Evolutionary conservation across 2,113 vertebrate species (phyloP), one percentile per base, ranked within the genome.

Genomic region (Pseudorectes ferrugineus): DNA sequence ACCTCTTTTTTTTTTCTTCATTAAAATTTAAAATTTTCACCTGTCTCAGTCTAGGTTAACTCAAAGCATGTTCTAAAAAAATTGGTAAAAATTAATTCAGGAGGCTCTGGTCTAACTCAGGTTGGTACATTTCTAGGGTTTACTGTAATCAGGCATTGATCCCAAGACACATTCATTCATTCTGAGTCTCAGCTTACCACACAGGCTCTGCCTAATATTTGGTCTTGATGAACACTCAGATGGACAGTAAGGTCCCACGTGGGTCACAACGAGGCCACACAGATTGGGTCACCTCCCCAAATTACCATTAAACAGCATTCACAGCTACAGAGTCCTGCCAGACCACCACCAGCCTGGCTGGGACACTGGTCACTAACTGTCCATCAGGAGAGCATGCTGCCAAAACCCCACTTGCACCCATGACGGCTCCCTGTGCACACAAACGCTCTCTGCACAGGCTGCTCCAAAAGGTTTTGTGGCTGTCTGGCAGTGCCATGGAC

Each of bases 311-410:
- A 59, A 55, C 12, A 20, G 23, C 9, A 29, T 14, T 62, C 6
- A 18, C 16, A 65, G 67, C 25, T 54, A 48, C 66, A 35, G 48
- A 18, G 29, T 19, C 49, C 10, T 43, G 58, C 48, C 63, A 58
- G 46, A 71, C 7, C 33, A 23, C 17, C 21, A 12, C 7, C 54
- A 48, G 36, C 40, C 72, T 2, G 15, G 25, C 29, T 11, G 31
- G 61, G 24, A 54, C 9, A 2, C 12, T 19, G 6, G 46, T 13
- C 40, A 4, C 51, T 22, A 9, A 42, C 9, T 55, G 67, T n/a
- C n/a, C 33, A 29, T 5, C 4, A 1, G 46, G 48, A 54, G 21
- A 1, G 8, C 3, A 17, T 0, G 0, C 24, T 33, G 29, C 40
- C 20, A 17, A 15, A 40, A 8, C 8, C 20, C 55, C 15, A 9